A percentile compares a stretch with the other conserved stretches of the same genome.
Conservation (phyloP, 2,888 invertebrate species). For the Platycnemis pennipes region DNA sequence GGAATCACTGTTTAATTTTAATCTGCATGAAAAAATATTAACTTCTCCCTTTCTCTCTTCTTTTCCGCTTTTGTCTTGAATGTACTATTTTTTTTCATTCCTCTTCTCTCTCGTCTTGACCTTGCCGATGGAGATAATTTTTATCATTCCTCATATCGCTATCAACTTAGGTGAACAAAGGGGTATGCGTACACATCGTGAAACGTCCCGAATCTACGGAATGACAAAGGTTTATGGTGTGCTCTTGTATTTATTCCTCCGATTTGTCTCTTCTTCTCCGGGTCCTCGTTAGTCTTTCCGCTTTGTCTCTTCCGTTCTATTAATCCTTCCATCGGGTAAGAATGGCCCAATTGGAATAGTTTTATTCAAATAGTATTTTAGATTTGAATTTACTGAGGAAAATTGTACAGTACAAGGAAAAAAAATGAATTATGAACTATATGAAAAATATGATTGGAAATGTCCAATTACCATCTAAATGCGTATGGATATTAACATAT, state of each 20-base stretch:
- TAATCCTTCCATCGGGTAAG: too few species aligned
- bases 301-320: not conserved
- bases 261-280: not conserved
- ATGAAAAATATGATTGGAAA: too few species aligned
- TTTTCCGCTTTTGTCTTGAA: not conserved
- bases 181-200: not conserved
- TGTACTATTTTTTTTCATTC: not conserved
- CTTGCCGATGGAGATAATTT: not conserved
- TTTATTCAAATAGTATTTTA: too few species aligned
- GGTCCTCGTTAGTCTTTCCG: not conserved
- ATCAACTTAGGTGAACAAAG: not conserved
- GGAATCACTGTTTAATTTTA: not conserved
- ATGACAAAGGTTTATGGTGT: not conserved
- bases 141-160: not conserved
- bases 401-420: too few species aligned
- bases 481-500: too few species aligned
- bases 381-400: too few species aligned
- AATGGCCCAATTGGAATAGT: too few species aligned
- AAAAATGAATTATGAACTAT: too few species aligned
- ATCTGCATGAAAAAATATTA: not conserved
- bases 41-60: not conserved
- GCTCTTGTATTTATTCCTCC: not conserved
- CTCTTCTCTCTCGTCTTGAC: not conserved
- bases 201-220: not conserved
- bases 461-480: too few species aligned